Evolutionary conservation across 2,888 invertebrate genomes (phyloP).

Genomic region (Romanomermis culicivorax): DNA sequence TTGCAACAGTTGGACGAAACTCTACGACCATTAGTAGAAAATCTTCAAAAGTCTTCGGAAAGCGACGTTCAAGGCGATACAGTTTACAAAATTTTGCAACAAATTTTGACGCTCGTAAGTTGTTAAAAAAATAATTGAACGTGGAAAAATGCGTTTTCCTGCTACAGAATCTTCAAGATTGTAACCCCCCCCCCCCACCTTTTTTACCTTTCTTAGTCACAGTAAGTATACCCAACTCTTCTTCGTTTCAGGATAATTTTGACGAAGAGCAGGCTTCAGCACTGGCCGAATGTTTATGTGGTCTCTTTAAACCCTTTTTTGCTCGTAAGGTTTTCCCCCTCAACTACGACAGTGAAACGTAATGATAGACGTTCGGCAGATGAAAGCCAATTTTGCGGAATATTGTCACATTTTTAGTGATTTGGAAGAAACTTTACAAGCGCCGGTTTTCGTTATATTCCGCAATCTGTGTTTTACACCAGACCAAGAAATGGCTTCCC

Average conservation of each 20-base stretch:
- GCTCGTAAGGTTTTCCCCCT: slow-evolving; percentile 34
- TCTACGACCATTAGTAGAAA: neutral
- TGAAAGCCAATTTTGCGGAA: too few species aligned
- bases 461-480: slow-evolving; percentile 52
- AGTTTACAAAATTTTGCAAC: neutral
- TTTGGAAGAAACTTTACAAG: slow-evolving; percentile 52
- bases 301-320: slow-evolving; percentile 37
- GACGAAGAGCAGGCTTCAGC: slow-evolving; percentile 40
- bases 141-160: too few species aligned
- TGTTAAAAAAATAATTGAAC: neutral
- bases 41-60: neutral
- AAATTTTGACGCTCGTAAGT: neutral
- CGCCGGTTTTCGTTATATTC: slow-evolving; percentile 66
- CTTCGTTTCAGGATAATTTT: slow-evolving; percentile 33
- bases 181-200: too few species aligned
- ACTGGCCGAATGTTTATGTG: slow-evolving; percentile 41
- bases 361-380: slow-evolving; percentile 32
- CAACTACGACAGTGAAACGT: slow-evolving; percentile 25
- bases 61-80: neutral
- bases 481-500: slow-evolving; percentile 46
- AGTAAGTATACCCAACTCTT: too few species aligned
- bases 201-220: too few species aligned
- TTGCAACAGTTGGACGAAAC: neutral
- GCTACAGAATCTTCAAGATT: too few species aligned
- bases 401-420: slow-evolving; percentile 27